Evolutionary conservation across 2,888 invertebrate species (phyloP), one percentile per base, ranked within the genome.

Genomic region (Criorhina ranunculi): DNA sequence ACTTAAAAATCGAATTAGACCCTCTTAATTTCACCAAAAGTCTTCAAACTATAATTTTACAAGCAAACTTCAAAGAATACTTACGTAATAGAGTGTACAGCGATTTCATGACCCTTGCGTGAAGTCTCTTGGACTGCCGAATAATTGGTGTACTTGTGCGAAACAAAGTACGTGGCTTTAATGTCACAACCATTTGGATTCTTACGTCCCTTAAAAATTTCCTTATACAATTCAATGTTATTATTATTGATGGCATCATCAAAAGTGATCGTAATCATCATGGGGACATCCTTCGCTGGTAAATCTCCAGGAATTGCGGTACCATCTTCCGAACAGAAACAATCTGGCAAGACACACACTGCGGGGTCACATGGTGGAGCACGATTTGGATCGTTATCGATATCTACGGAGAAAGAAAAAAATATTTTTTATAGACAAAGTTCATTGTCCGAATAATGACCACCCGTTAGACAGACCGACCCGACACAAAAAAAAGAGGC

Each of bases 211-310:
- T 95, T 96, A 93, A 98, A 98, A 87, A 98, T 97, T 89, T 97
- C 97, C 91, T 96, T 96, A 94, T 98, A 98, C 62, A 98, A 93
- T 88, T 97, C 97, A 90, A 98, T 98, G 92, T 98, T 98, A 93
- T 98, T 97, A 92, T 97, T 97, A 92, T 98, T 98, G 92, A 98
- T 97, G 89, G 98, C 98, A 89, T 98, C 98, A 90, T 98, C 98
- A 91, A 98, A 98, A 62, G 98, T 98, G 90, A 98, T 96, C 76
- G 97, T 97, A 90, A 98, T 95, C 98, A 98, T 98, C 93, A 98
- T 97, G 5, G 98, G 98, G 0, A 98, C 96, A 89, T 97, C 96
- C 92, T 95, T 96, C 85, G 95, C 91, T 11, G 96, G 96, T 59
- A 97, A 92, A 90, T 97, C 96, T 11, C 96, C 96, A 85, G 97